Evolutionary conservation across 2,797 vertebrate genomes (phyloP), one percentile per base, ranked within the genome.

Genomic region (Meda fulgida): DNA sequence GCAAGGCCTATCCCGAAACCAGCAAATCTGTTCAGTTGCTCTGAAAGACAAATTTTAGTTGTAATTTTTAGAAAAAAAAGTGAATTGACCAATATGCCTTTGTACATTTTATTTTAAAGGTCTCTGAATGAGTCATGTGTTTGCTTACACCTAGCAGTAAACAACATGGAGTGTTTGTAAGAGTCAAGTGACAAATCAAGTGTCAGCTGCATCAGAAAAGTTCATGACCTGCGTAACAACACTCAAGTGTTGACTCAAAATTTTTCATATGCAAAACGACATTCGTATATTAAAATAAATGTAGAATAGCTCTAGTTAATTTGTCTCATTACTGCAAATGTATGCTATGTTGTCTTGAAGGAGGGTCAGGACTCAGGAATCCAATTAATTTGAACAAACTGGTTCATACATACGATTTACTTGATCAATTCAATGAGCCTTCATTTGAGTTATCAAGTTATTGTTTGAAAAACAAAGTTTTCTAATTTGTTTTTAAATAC

Each of bases 1-100:
- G 97, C 98, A 51, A 99, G 96, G 85, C 98, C 98, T 88, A 99
- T 97, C 34, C 98, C 98, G 89, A 99, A 99, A n/a, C 98, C 98
- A 58, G 97, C 97, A 91, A 99, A 98, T 87, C 97, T 95, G 92
- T 97, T 99, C 88, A 99, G 91, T 79, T 99, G 97, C 88, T 99
- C 98, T 99, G 94, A 89, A 83, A 83, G 18, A 75, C 29, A 83
- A 1, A 76, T 18, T n/a, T 1, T 65, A 29, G n/a, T 1, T 7
- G 6, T 23, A n/a, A 66, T 60, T 81, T 38, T 36, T n/a, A 21
- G 31, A 5, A 29, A 7, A 63, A 29, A 13, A 60, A 58, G 1
- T 1, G 1, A 16, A 31, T 31, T 16, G 6, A 29, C 60, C 29
- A 31, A 65, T 31, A 34, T 23, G 13, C 4, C 19, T 26, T 10